These are phyloP conservation scores for Mus spicilegus DNA, from an alignment of 2,113 vertebrate genomes.

Conservation along the genomic window DNA sequence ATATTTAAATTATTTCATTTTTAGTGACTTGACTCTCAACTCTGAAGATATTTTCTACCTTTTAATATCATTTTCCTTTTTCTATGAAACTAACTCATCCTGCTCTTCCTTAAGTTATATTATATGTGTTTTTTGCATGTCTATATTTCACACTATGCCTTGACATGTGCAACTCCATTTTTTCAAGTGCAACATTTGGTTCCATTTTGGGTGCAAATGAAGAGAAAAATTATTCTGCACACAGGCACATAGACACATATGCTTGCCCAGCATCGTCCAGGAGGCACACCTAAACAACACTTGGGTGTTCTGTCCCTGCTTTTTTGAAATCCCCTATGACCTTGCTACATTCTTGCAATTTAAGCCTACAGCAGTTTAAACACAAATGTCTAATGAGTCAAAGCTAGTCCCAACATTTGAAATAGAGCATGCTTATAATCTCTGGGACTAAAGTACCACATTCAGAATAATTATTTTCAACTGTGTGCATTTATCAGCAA, in stretches of 20 bases:
- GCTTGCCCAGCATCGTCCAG: neutral
- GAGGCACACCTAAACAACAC: neutral
- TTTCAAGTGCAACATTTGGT: neutral
- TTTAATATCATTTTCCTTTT: neutral
- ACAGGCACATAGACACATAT: neutral
- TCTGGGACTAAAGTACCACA: neutral
- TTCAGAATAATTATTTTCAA: neutral
- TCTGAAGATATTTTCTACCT: neutral
- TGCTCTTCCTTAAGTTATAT: neutral
- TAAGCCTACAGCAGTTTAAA: neutral
- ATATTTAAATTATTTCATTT: neutral
- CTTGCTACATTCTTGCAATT: neutral
- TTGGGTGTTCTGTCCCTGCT: neutral
- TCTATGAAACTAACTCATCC: neutral
- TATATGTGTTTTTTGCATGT: neutral
- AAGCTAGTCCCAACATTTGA: neutral
- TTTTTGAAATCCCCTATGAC: neutral
- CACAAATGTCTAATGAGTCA: neutral
- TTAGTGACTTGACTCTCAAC: neutral
- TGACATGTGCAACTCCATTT: neutral
- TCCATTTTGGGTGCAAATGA: neutral
- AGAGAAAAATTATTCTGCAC: neutral
- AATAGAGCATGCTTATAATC: neutral
- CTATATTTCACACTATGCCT: neutral
- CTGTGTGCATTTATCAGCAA: neutral